Base-by-base conservation (phyloP, 2,888 invertebrate species). In the Drosophila bunnanda region DNA sequence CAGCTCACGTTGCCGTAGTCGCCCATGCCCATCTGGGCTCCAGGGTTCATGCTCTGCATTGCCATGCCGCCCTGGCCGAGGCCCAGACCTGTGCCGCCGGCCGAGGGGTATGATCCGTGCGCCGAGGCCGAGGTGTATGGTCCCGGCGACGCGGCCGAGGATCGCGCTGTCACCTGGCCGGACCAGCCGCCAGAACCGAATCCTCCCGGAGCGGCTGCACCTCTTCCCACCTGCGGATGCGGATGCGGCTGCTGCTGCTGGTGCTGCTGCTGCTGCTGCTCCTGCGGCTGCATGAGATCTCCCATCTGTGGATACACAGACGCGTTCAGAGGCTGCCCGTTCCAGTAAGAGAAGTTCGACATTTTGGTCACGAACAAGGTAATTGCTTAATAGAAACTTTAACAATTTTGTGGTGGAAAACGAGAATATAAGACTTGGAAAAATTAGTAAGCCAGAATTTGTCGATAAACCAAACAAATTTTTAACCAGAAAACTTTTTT, bases 251-350 rank as follows among this genome's bases (percentile, higher is more conserved):
- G 36, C 57, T 20, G 20, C 46, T 13, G 12, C 46, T 13, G n/a
- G 1, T n/a, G 34, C 8, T 5, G 25, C n/a, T 5, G 44, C 25
- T 3, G 53, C 0, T 7, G 0, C 17, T 10, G 10, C 17, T 10
- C 28, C 53, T 7, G 36, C 5, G 66, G 20, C 32, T 61, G 73
- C 62, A 39, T 50, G n/a, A 56, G 34, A 25, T 71, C 56, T 1
- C 71, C 71, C 75, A 74, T 75, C 34, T 74, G 75, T 2, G 71
- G 71, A 25, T 65, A 71, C 1, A 74, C 44, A 7, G 56, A 30
- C 6, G 55, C 56, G 39, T 75, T 71, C 20, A 71, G 25, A 7
- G 71, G 66, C 22, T 71, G 75, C 20, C 71, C 71, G 39, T 75
- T 71, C 71, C 71, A 67, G 68, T 55, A 67, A 15, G 67, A 36